Conservation (phyloP, 2,797 vertebrate genomes). For the Lepilemur ruficaudatus region DNA sequence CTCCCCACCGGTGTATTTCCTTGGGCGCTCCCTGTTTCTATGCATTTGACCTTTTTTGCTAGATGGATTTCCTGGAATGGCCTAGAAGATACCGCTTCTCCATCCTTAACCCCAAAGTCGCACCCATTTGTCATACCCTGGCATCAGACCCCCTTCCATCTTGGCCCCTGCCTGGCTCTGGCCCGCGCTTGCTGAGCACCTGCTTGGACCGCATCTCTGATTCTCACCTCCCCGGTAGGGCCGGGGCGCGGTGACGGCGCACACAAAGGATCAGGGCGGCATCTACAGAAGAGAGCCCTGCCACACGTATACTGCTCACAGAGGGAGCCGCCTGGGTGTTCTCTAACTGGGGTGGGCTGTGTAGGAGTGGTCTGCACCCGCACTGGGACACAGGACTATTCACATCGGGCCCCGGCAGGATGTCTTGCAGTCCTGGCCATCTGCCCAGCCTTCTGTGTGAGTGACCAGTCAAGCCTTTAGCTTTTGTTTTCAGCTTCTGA, state of each 20-base stretch:
- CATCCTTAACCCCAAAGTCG: background rate
- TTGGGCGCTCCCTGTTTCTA: background rate
- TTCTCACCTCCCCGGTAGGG: fast-evolving
- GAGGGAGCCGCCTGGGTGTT: background rate
- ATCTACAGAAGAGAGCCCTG: background rate
- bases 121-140: background rate
- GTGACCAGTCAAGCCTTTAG: background rate
- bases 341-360: background rate
- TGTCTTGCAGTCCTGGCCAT: too few relatives aligned
- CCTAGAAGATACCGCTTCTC: background rate
- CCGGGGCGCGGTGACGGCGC: background rate
- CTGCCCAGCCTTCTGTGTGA: background rate
- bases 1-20: background rate
- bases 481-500: background rate
- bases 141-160: background rate
- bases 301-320: background rate
- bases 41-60: background rate
- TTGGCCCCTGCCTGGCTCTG: background rate
- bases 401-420: background rate
- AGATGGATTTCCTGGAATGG: background rate
- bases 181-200: background rate
- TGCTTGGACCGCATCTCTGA: background rate
- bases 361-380: background rate
- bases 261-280: background rate
- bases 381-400: background rate